Evolutionary conservation across 1,140 invertebrate species (phyloP).

Genomic region (Drosophila insularis): DNA sequence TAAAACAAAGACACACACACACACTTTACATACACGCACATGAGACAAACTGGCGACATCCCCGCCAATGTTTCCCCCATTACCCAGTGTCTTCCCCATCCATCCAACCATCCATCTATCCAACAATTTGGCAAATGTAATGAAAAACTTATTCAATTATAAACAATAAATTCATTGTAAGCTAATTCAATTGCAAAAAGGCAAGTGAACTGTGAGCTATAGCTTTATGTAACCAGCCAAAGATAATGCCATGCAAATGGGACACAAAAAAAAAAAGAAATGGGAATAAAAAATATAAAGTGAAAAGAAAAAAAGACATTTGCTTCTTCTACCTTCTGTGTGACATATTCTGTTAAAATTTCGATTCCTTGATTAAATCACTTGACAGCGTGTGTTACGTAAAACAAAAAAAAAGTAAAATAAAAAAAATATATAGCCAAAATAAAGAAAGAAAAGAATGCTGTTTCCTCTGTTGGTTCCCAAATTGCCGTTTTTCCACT

Average conservation of each 20-base stretch:
- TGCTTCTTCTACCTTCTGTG: background rate
- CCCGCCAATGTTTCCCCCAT: background rate
- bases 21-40: slow-evolving; percentile 6
- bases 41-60: background rate
- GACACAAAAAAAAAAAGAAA: background rate
- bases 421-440: background rate
- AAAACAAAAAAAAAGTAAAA: slow-evolving; percentile 30
- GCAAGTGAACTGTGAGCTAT: slow-evolving; percentile 19
- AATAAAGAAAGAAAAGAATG: background rate
- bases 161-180: slow-evolving; percentile 49
- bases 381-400: slow-evolving; percentile 62
- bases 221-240: slow-evolving; percentile 60
- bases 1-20: slow-evolving; percentile 14
- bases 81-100: background rate
- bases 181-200: slow-evolving; percentile 46
- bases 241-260: slow-evolving; percentile 15
- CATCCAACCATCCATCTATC: background rate
- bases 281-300: background rate
- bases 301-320: background rate
- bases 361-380: slow-evolving; percentile 57
- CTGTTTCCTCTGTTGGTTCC: background rate
- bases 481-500: slow-evolving; percentile 30
- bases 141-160: slow-evolving; percentile 63
- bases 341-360: slow-evolving; percentile 8
- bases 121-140: slow-evolving; percentile 15